Percentiles rank a stretch among this genome's conserved stretches.
phyloP scores from a whole-genome alignment of 1,140 invertebrate genomes.

The Drosophila kanapiae region DNA sequence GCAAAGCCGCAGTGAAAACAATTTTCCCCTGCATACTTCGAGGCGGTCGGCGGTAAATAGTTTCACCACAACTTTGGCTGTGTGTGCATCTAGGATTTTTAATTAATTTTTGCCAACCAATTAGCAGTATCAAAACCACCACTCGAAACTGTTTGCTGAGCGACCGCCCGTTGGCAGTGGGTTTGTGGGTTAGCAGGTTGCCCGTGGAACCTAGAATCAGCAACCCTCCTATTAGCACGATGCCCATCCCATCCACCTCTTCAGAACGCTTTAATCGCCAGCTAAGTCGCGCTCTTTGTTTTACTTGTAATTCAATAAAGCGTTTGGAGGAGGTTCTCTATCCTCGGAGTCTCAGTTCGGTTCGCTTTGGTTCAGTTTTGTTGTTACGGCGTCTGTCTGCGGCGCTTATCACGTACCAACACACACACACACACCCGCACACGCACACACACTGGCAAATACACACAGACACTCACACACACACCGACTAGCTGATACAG shows the following conservation, averaged over 20 bases:
- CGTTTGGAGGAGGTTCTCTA: slow-evolving; percentile 31
- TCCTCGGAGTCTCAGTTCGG: slow-evolving; percentile 18
- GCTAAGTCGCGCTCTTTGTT: slow-evolving; percentile 69
- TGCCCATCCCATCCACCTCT: not conserved
- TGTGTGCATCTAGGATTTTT: slow-evolving; percentile 21
- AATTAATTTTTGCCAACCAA: slow-evolving; percentile 53
- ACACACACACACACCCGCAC: slow-evolving; percentile 27
- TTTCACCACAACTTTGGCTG: slow-evolving; percentile 4
- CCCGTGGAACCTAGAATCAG: not conserved
- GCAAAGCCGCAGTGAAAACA: slow-evolving; percentile 24
- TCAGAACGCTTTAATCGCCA: slow-evolving; percentile 61
- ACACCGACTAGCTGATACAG: slow-evolving; percentile 77
- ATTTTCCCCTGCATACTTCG: slow-evolving; percentile 41
- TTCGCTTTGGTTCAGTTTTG: slow-evolving; percentile 50
- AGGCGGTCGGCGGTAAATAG: slow-evolving; percentile 3
- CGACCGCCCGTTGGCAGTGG: slow-evolving; percentile 43
- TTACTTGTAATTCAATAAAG: slow-evolving; percentile 78
- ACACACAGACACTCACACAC: slow-evolving; percentile 31
- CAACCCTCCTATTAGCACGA: too few relatives aligned
- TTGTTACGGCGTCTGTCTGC: slow-evolving; percentile 73
- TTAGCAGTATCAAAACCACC: slow-evolving; percentile 47
- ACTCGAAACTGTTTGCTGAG: slow-evolving; percentile 36
- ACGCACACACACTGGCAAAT: slow-evolving; percentile 18
- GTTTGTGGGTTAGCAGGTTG: slow-evolving; percentile 69
- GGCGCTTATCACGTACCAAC: slow-evolving; percentile 74